Conservation (phyloP, 2,113 vertebrate species). For the Solea senegalensis region DNA sequence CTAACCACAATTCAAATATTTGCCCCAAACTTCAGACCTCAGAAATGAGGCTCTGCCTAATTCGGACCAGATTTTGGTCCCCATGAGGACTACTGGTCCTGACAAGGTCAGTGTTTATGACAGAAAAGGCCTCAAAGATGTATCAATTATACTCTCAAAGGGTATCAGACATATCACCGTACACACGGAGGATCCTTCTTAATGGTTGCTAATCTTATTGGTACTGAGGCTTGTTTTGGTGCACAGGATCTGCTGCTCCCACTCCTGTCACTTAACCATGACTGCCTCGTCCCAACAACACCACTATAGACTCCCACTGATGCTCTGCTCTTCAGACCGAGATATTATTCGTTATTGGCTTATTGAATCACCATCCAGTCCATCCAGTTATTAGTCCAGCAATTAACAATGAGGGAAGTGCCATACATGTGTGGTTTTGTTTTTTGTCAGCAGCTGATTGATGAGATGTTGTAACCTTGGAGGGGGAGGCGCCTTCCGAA, state of each 20-base stretch:
- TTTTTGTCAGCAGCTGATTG: constrained; percentile 1
- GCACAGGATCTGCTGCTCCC: constrained; percentile 31
- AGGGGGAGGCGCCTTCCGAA: no score
- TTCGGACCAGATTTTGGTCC: no score
- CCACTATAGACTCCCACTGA: constrained; percentile 18
- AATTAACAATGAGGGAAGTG: constrained; percentile 69
- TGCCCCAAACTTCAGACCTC: no score
- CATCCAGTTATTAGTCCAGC: constrained; percentile 54
- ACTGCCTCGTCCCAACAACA: neutral
- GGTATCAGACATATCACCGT: constrained; percentile 36
- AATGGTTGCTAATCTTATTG: constrained; percentile 41
- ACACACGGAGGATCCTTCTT: constrained; percentile 20
- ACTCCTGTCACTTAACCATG: neutral
- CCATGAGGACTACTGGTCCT: no score
- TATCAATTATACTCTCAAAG: neutral
- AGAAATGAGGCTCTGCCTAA: no score
- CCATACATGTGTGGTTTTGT: constrained; percentile 10
- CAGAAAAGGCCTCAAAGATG: neutral
- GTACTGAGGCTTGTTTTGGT: constrained; percentile 25
- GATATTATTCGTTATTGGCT: constrained; percentile 77
- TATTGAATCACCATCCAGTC: constrained; percentile 76
- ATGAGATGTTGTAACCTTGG: neutral
- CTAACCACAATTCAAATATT: no score
- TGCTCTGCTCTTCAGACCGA: constrained; percentile 55
- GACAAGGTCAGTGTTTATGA: no score